phyloP scores from a whole-genome alignment of 2,888 invertebrate genomes.

The Drosophila lacicola region DNA sequence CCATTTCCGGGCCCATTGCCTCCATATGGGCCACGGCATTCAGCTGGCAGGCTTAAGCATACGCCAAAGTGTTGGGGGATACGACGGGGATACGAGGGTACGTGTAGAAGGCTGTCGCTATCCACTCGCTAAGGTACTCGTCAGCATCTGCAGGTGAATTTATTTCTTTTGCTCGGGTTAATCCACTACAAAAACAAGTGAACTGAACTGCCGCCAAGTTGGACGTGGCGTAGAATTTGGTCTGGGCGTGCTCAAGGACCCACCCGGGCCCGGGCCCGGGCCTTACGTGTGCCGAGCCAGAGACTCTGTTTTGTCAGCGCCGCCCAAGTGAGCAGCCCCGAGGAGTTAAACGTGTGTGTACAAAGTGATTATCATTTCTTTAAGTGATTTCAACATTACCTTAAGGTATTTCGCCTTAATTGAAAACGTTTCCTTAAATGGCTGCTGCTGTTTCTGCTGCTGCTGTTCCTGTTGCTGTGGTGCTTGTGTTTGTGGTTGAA shows the following conservation, averaged over 20 bases:
- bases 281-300: conserved; percentile 11
- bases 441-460: conserved; percentile 36
- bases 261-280: conserved; percentile 26
- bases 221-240: conserved; percentile 1
- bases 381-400: conserved; percentile 82
- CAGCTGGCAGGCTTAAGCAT: conserved; percentile 15
- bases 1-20: conserved; percentile 35
- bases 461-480: conserved; percentile 11
- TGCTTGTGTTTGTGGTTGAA: conserved; percentile 60
- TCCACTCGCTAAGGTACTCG: conserved; percentile 47
- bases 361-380: conserved; percentile 80
- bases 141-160: conserved; percentile 76
- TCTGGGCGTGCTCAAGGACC: conserved; percentile 16
- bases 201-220: conserved; percentile 42
- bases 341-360: conserved; percentile 72
- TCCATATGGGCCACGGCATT: conserved; percentile 39
- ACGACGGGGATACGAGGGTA: not conserved
- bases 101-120: conserved; percentile 11
- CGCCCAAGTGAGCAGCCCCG: conserved; percentile 61
- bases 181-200: conserved; percentile 74
- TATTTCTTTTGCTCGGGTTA: conserved; percentile 76
- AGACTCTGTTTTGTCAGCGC: conserved; percentile 21
- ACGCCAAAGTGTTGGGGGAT: not conserved
- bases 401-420: conserved; percentile 73
- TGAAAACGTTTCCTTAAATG: conserved; percentile 75